These are phyloP conservation scores for Carpatolechia fugitivella DNA, from an alignment of 2,888 invertebrate genomes.

Conservation along the genomic window DNA sequence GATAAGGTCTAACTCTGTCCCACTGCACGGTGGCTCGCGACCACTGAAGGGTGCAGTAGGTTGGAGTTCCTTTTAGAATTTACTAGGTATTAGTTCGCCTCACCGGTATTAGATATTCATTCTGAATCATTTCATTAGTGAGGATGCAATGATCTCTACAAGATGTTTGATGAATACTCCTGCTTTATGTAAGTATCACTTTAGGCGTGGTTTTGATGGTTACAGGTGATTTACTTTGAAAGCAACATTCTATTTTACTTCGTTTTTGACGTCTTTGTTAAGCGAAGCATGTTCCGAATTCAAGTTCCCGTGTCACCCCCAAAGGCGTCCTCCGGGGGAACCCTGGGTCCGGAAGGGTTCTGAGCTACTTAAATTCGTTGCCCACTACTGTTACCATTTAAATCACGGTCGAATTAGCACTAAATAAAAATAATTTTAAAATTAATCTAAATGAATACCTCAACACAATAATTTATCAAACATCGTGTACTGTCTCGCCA, in stretches of 20 bases:
- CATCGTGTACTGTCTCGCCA: constrained; percentile 63
- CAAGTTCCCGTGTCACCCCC: too few species aligned
- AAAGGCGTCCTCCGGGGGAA: too few species aligned
- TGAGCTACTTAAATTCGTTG: too few species aligned
- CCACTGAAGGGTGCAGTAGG: constrained; percentile 41
- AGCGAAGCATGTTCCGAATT: too few species aligned
- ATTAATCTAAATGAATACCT: constrained; percentile 43
- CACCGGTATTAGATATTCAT: constrained; percentile 58
- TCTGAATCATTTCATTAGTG: constrained; percentile 38
- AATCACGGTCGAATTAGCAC: constrained; percentile 29
- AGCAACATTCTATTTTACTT: too few species aligned
- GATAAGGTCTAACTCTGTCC: constrained; percentile 50
- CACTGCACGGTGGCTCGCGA: constrained; percentile 33
- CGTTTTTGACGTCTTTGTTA: too few species aligned
- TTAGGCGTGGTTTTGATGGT: not conserved
- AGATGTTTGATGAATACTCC: constrained; percentile 53
- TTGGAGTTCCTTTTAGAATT: constrained; percentile 64
- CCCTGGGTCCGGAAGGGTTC: too few species aligned
- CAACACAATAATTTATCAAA: constrained; percentile 53
- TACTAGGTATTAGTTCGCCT: constrained; percentile 70
- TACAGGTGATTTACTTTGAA: not conserved
- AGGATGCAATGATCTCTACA: constrained; percentile 48
- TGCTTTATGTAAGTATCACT: constrained; percentile 22
- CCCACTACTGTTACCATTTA: not conserved
- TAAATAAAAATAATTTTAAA: constrained; percentile 35